Evolutionary conservation across 2,797 vertebrate genomes (phyloP).

Genomic region (Nyctibius grandis): DNA sequence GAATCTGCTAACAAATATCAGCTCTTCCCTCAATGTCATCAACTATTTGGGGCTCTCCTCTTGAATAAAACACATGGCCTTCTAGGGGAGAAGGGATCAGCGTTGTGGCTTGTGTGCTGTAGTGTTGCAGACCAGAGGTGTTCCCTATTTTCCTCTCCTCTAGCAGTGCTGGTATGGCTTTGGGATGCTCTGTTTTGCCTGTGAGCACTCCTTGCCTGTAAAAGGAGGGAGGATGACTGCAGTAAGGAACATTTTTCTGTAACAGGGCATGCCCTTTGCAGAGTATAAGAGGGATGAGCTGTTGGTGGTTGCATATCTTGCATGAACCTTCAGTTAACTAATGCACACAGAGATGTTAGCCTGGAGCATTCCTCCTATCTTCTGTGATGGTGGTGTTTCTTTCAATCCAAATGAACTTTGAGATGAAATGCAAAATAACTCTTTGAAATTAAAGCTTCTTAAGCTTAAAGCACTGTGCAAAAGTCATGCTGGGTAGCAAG

Average conservation of each 20-base stretch:
- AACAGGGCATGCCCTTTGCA: not conserved
- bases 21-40: not conserved
- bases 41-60: not conserved
- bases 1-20: not conserved
- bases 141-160: not conserved
- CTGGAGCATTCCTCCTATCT: not conserved
- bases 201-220: fast-evolving
- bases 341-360: fast-evolving
- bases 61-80: fast-evolving
- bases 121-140: not conserved
- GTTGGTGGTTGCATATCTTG: not conserved
- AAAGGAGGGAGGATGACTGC: not conserved
- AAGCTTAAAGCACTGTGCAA: not conserved
- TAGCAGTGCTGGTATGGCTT: not conserved
- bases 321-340: not conserved
- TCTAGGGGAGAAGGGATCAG: not conserved
- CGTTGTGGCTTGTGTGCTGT: fast-evolving
- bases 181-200: not conserved
- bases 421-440: not conserved
- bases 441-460: not conserved
- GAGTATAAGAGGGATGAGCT: not conserved
- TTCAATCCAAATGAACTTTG: not conserved
- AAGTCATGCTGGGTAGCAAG: not conserved
- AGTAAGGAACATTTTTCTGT: not conserved
- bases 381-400: not conserved